Conservation (phyloP, 1,140 invertebrate genomes). For the Macrotrachela quadricornifera region DNA sequence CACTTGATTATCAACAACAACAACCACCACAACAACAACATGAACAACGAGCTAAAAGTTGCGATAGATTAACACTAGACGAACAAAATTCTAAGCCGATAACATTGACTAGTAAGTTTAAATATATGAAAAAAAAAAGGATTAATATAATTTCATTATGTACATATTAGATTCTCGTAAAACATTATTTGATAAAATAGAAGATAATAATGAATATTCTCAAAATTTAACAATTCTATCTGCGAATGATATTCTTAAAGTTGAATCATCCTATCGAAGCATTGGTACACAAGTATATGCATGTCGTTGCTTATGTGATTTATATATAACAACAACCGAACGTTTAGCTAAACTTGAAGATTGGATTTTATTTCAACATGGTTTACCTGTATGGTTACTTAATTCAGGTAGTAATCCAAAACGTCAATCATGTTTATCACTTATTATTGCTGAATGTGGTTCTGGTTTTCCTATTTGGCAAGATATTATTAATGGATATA, state of each 20-base stretch:
- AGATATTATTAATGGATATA: no score
- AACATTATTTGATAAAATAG: no score
- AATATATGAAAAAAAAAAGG: no score
- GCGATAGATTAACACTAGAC: no score
- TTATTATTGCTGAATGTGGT: conserved; percentile 2
- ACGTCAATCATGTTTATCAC: background rate
- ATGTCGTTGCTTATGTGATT: background rate
- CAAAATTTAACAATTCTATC: background rate
- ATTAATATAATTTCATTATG: no score
- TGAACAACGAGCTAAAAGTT: no score
- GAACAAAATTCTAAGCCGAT: no score
- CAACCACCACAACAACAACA: no score
- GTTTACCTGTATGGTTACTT: conserved; percentile 5
- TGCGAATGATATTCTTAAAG: background rate
- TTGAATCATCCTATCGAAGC: conserved; percentile 3
- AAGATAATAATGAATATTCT: no score
- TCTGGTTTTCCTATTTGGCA: conserved; percentile 6
- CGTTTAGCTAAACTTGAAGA: background rate
- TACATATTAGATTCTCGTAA: no score
- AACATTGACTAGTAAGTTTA: no score
- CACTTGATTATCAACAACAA: no score
- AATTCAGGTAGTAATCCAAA: conserved; percentile 4
- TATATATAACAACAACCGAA: conserved; percentile 1
- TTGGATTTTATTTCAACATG: background rate
- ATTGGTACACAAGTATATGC: background rate